Conservation (phyloP, 1,140 invertebrate genomes). For the Coenobita brevimanus region DNA sequence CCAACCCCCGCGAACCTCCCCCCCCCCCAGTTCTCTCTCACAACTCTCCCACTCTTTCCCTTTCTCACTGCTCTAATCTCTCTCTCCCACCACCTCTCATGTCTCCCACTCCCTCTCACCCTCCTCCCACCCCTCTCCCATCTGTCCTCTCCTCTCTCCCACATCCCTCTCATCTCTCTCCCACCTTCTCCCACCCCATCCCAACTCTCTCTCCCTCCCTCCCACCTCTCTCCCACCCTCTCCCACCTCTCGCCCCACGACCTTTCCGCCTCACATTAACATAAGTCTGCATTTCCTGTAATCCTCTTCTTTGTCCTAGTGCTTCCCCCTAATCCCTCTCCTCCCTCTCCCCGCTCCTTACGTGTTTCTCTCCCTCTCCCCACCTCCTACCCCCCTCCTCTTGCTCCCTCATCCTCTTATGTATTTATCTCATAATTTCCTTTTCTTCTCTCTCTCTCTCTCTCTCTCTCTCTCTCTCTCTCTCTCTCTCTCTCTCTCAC, state of each 20-base stretch:
- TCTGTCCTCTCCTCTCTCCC: neutral
- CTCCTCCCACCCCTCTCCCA: too few species aligned
- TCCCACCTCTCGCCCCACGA: neutral
- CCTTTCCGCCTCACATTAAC: constrained; percentile 21
- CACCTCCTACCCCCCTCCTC: neutral
- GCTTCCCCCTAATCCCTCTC: neutral
- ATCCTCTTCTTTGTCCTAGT: constrained; percentile 34
- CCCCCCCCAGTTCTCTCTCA: neutral
- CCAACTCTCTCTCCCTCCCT: neutral
- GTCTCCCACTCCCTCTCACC: too few species aligned
- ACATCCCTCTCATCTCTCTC: neutral
- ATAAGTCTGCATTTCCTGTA: constrained; percentile 36
- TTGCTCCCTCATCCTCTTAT: neutral
- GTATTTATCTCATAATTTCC: neutral
- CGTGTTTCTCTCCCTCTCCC: neutral
- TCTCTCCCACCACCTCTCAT: neutral
- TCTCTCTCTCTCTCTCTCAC: neutral
- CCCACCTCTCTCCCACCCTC: neutral
- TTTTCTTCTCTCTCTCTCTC: neutral
- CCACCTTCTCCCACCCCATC: neutral
- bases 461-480: neutral
- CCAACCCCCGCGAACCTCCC: too few species aligned
- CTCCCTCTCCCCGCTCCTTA: neutral
- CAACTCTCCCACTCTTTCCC: neutral
- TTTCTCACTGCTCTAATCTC: neutral